phyloP scores from a whole-genome alignment of 2,888 invertebrate species.

The Harpalus rubripes region DNA sequence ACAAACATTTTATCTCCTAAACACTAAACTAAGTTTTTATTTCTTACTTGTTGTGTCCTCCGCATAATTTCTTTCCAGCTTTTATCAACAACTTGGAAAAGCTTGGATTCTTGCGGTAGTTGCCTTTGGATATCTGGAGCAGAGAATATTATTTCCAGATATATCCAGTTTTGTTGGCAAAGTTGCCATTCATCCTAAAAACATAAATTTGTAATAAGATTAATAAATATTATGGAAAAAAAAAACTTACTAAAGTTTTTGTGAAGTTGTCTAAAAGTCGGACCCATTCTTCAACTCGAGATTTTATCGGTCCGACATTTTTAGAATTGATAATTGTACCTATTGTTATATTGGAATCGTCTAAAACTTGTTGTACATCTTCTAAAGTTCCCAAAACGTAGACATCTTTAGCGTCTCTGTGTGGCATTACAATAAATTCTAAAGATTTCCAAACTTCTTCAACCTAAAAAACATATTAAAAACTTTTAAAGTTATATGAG shows the following conservation, averaged over 20 bases:
- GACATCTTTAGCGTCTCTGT: constrained; percentile 91
- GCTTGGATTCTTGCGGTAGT: constrained; percentile 92
- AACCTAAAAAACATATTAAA: constrained; percentile 78
- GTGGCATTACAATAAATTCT: constrained; percentile 87
- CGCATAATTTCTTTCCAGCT: constrained; percentile 94
- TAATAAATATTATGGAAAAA: constrained; percentile 20
- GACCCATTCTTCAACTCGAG: constrained; percentile 91
- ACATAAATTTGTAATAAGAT: constrained; percentile 36
- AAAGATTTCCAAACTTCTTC: constrained; percentile 91
- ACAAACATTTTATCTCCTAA: not conserved
- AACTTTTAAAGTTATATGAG: too few species aligned
- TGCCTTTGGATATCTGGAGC: constrained; percentile 97
- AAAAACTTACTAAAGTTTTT: constrained; percentile 84
- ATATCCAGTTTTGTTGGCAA: constrained; percentile 96
- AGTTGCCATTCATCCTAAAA: constrained; percentile 91
- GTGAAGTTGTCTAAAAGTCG: constrained; percentile 88
- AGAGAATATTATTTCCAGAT: constrained; percentile 95
- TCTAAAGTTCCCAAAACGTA: constrained; percentile 91
- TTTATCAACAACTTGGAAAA: constrained; percentile 92
- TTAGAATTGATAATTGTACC: constrained; percentile 92
- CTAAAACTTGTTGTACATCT: constrained; percentile 89
- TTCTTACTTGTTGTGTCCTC: constrained; percentile 77
- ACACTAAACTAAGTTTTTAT: not conserved
- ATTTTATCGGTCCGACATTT: constrained; percentile 90
- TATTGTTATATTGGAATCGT: constrained; percentile 92